Base-by-base conservation (phyloP, 2,888 invertebrate genomes). In the Leptopilina myrica region DNA sequence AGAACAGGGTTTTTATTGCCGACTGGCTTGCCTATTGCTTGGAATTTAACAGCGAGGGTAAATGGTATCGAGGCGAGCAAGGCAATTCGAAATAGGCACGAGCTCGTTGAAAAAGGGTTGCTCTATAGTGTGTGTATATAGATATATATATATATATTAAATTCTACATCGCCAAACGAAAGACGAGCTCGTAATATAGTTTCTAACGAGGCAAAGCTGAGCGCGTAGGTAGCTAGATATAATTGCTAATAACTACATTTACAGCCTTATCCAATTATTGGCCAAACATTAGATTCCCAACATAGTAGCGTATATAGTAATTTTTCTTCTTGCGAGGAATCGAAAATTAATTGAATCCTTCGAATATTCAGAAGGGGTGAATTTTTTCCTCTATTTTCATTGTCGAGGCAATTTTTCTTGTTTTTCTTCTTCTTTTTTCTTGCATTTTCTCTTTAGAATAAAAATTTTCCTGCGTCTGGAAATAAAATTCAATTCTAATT, bases 191-290 rank as follows among this genome's bases (percentile, higher is more conserved):
- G 80, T 79, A 80, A 81, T 43, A 43, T 80, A 75, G 85, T 82
- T 87, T 87, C 86, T 86, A 87, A 87, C 88, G 86, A 86, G 86
- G 49, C 49, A 12, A 78, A 78, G 82, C 81, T 81, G 79, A 83
- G 85, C 87, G 84, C 85, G 84, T 86, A 84, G 86, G 85, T 85
- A 87, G 86, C 87, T 83, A 83, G 83, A 83, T 81, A 49, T 49
- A 83, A 83, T 83, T 81, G 76, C 80, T 89, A 88, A 89, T 88
- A 85, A 86, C 85, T 85, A 86, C 86, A 87, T 90, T 90, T 90
- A 90, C 88, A 86, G 85, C 87, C 90, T 88, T 85, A 86, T 90
- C 89, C 89, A 89, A 90, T 90, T 89, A 90, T 90, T 88, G 85
- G 87, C 85, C 87, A 89, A 89, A 89, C 88, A 88, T 80, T 62